phyloP scores from a whole-genome alignment of 1,140 invertebrate genomes.

The Ectropis grisescens region DNA sequence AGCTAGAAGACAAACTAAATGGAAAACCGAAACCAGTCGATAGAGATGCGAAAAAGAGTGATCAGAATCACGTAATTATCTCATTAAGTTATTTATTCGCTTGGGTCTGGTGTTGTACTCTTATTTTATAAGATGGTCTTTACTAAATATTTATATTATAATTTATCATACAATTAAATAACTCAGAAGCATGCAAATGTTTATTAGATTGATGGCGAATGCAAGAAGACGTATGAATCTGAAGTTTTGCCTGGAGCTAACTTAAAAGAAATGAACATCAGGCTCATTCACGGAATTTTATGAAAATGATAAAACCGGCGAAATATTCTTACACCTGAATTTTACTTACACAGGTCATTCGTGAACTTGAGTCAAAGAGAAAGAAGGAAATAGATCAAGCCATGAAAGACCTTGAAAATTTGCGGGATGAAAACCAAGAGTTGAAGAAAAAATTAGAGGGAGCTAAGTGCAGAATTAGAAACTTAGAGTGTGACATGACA shows the following conservation, averaged over 20 bases:
- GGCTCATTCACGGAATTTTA: too few species aligned
- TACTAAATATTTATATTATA: too few species aligned
- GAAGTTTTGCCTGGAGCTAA: too few species aligned
- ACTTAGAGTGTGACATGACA: slow-evolving; percentile 70
- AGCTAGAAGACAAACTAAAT: slow-evolving; percentile 73
- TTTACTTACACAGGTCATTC: slow-evolving; percentile 38
- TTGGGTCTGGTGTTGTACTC: too few species aligned
- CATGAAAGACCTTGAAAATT: slow-evolving; percentile 61
- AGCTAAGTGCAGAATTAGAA: slow-evolving; percentile 68
- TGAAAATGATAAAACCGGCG: too few species aligned
- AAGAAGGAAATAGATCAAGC: slow-evolving; percentile 67
- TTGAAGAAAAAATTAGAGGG: slow-evolving; percentile 72
- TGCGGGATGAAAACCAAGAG: slow-evolving; percentile 63
- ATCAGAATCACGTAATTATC: slow-evolving; percentile 43
- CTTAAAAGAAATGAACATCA: too few species aligned
- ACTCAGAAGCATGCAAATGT: too few species aligned
- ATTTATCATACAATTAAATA: too few species aligned
- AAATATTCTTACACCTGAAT: too few species aligned
- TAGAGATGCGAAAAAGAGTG: slow-evolving; percentile 37
- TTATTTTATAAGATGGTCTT: too few species aligned
- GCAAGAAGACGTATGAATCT: too few species aligned
- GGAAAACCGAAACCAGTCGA: slow-evolving; percentile 44
- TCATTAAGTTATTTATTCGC: not conserved
- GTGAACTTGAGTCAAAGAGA: slow-evolving; percentile 70
- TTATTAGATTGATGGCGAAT: too few species aligned